Percentiles rank a stretch among this genome's conserved stretches.
phyloP scores from a whole-genome alignment of 2,113 vertebrate species.

The Saccopteryx leptura region DNA sequence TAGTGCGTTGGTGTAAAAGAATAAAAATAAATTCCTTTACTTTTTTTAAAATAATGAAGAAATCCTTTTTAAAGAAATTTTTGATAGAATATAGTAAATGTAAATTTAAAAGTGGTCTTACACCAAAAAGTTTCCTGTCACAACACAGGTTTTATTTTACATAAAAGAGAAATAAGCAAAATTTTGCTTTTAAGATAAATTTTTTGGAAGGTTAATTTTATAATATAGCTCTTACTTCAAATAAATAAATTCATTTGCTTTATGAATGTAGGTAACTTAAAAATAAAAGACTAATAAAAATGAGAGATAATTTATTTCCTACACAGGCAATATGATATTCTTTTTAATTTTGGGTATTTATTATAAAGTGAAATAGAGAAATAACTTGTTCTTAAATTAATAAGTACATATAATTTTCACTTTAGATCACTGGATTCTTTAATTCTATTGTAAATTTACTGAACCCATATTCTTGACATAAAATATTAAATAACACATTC shows the following conservation, averaged over 20 bases:
- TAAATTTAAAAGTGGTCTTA: not conserved
- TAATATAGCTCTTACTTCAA: not conserved
- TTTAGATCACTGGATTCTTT: not conserved
- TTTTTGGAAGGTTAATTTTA: not conserved
- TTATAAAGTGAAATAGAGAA: not conserved
- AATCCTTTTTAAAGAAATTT: not conserved
- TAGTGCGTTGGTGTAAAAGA: not conserved
- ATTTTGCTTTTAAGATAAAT: not conserved
- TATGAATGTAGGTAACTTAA: not conserved
- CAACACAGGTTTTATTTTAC: not conserved
- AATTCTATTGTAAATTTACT: not conserved
- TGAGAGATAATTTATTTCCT: not conserved
- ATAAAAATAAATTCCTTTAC: not conserved
- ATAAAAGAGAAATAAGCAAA: not conserved
- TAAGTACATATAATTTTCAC: not conserved
- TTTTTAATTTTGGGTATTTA: constrained; percentile 11
- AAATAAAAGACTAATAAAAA: not conserved
- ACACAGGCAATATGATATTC: not conserved
- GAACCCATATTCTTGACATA: not conserved
- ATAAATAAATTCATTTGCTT: not conserved
- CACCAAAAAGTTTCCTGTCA: not conserved
- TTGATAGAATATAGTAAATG: not conserved
- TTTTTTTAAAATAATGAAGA: not conserved
- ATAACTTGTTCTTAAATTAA: not conserved
- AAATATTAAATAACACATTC: not conserved